Evolutionary conservation across 2,113 vertebrate genomes (phyloP).

Genomic region (Ursus arctos): DNA sequence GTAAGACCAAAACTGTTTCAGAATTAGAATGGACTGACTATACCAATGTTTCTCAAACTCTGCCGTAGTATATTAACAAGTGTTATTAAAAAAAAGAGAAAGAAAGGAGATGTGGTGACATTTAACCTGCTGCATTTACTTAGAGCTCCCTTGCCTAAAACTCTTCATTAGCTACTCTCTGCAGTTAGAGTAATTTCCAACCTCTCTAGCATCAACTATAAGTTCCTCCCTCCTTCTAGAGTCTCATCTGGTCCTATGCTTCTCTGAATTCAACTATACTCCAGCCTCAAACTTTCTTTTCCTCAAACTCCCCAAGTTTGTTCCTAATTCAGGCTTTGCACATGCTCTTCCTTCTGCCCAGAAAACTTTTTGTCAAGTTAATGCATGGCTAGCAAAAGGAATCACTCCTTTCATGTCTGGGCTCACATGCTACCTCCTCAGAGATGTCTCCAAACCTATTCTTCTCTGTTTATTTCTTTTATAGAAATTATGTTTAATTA

Average conservation of each 20-base stretch:
- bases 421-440: background rate
- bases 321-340: conserved; percentile 37
- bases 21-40: background rate
- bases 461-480: background rate
- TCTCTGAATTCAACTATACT: background rate
- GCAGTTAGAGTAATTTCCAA: background rate
- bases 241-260: background rate
- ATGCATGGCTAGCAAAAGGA: background rate
- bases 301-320: background rate
- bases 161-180: conserved; percentile 34
- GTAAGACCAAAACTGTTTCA: background rate
- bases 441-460: background rate
- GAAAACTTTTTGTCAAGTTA: background rate
- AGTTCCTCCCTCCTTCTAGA: background rate
- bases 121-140: background rate
- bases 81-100: background rate
- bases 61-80: conserved; percentile 28
- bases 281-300: background rate
- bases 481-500: conserved; percentile 28
- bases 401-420: background rate
- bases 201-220: background rate
- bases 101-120: background rate
- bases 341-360: background rate
- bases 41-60: background rate
- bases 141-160: background rate